Percentiles rank a stretch among this genome's conserved stretches.
Evolutionary conservation across 2,113 vertebrate species (phyloP).

Genomic region (Falco punctatus): DNA sequence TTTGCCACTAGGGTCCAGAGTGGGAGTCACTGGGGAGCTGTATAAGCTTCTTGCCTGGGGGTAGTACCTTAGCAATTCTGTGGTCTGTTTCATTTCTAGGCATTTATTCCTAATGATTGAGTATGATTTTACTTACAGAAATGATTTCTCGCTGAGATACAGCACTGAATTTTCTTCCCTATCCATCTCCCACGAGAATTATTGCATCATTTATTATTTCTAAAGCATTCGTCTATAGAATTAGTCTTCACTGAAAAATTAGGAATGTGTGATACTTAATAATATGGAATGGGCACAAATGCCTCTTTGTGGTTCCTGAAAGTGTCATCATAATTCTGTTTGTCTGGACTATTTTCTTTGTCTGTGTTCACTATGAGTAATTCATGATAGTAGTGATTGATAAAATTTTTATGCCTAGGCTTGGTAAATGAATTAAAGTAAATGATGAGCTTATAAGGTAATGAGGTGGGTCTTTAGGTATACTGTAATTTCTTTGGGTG

Average conservation of each 20-base stretch:
- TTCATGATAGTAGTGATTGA: not conserved
- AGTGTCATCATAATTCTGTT: not conserved
- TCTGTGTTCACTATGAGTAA: constrained; percentile 11
- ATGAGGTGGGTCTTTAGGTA: not conserved
- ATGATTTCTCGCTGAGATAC: constrained; percentile 5
- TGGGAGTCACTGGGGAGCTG: not conserved
- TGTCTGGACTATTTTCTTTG: constrained; percentile 16
- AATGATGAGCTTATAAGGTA: not conserved
- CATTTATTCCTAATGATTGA: not conserved
- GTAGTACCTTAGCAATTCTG: not conserved
- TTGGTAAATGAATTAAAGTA: not conserved
- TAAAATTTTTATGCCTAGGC: not conserved
- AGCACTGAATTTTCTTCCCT: not conserved
- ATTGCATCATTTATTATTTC: constrained; percentile 18
- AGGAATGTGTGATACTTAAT: not conserved
- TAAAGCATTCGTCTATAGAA: constrained; percentile 20
- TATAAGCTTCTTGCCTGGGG: not conserved
- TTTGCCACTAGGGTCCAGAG: not conserved
- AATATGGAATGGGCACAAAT: not conserved
- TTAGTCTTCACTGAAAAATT: constrained; percentile 26
- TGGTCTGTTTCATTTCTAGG: not conserved
- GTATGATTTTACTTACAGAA: constrained; percentile 16
- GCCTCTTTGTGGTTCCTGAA: not conserved
- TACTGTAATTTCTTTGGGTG: not conserved
- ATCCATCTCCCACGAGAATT: constrained; percentile 6